Evolutionary conservation across 35 echinoderm and acorn worm genomes (phyloP), one percentile per base, ranked within the genome.

Genomic region (Hemicentrotus pulcherrimus): DNA sequence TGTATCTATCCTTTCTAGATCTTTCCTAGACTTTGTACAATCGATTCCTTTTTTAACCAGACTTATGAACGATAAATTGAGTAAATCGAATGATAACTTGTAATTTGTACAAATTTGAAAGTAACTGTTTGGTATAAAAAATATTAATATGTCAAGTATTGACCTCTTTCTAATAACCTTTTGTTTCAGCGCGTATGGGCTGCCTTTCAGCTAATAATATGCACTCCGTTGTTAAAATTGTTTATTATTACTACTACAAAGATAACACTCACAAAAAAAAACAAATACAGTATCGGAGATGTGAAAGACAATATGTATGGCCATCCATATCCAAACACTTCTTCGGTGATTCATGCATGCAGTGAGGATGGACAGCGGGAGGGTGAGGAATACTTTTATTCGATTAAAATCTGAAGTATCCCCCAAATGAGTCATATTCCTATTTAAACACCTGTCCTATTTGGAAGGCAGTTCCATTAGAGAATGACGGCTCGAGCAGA

Each of bases 351-450:
- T 78, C 65, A 78, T 78, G 65, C 22, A 7, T 78, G 19, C 65
- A 8, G 22, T 28, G 65, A 78, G 65, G 65, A 24, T 78, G 65
- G 65, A n/a, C 65, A 78, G 65, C 65, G 65, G 65, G 61, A 18
- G 28, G 24, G 19, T 22, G 28, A 78, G 28, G 65, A 78, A 90
- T 90, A 90, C 45, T 90, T 90, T 90, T 33, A 90, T 90, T 90
- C 88, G 88, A 90, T 90, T 90, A 90, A 90, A 90, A 47, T 90
- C 32, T 45, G 88, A 90, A 90, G 46, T 47, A 45, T 45, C 88
- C 31, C 88, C 12, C 32, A 45, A 47, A 47, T 90, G 88, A 90
- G 88, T 90, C 88, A 90, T 47, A 45, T 33, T 47, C 32, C 30
- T 28, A 47, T 45, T 90, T 90, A 33, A 45, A 90, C 88, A 90